Base-by-base conservation (phyloP, 2,888 invertebrate species). In the Ophion ellenae region DNA sequence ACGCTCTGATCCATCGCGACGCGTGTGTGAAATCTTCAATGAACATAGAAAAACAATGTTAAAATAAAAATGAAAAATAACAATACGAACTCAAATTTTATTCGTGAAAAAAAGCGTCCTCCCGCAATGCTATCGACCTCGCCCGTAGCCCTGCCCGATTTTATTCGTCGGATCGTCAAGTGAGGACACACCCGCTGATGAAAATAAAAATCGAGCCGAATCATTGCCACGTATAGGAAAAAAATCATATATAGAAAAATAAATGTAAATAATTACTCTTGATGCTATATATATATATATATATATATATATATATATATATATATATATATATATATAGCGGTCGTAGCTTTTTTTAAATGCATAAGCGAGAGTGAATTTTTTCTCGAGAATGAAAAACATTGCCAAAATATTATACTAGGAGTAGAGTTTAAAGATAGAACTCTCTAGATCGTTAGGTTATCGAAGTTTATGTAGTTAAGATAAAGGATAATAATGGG, bases 371-470 rank as follows among this genome's bases (percentile, higher is more conserved):
- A 59, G 61, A 61, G 32, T 36, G 32, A 61, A 66, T 74, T 63
- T 71, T 81, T 73, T 74, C 45, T 83, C 47, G 76, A 53, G 17
- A 80, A 67, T 66, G 57, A 71, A 61, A 76, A 61, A 77, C 64
- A 83, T 86, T 86, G 86, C 86, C 86, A 83, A 86, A 86, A 86
- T 86, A 79, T 77, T 69, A 63, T 77, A 80, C 63, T 81, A 71
- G 61, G 53, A 81, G 66, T 57, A 47, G 69, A 77, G 79, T 81
- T 66, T 40, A 69, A 69, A 63, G 32, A 53, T 32, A 67, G 28
- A 74, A 57, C 67, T 70, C 69, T 61, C 45, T 81, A 69, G 75
- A 76, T 73, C 70, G 32, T 79, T 79, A 86, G 57, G 66, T 61
- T 80, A 80, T 59, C 57, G 63, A 69, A 69, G 69, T 77, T 77